Percentiles rank a stretch among this genome's conserved stretches.
These are phyloP conservation scores for Leptoclinus maculatus DNA, from an alignment of 2,797 vertebrate genomes.

Conservation along the genomic window DNA sequence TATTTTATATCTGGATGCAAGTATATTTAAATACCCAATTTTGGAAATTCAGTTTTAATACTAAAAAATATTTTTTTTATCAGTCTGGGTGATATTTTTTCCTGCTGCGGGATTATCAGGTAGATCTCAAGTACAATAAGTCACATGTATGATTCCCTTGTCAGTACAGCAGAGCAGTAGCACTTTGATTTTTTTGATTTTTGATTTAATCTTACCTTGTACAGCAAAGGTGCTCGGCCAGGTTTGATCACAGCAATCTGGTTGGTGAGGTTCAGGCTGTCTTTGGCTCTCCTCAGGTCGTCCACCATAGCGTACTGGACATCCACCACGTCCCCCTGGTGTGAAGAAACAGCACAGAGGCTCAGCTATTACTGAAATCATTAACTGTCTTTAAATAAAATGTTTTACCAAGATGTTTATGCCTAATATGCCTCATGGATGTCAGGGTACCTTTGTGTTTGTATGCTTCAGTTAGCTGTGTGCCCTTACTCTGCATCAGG, in stretches of 20 bases:
- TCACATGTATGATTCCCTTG: constrained; percentile 5
- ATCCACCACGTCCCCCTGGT: constrained; percentile 91
- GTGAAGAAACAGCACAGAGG: constrained; percentile 32
- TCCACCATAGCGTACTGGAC: constrained; percentile 88
- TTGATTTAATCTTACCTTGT: constrained; percentile 86
- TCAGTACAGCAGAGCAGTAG: not conserved
- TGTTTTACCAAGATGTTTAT: not conserved
- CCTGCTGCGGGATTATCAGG: constrained; percentile 23
- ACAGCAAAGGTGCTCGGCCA: constrained; percentile 89
- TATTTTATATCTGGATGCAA: not conserved
- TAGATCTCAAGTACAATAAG: constrained; percentile 21
- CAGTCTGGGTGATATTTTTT: not conserved
- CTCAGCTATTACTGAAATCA: not conserved
- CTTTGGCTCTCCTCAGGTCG: constrained; percentile 84
- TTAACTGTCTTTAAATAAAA: not conserved
- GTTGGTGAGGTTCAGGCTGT: constrained; percentile 83
- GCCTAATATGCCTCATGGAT: not conserved
- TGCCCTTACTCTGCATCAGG: not conserved
- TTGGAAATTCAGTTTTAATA: constrained; percentile 11
- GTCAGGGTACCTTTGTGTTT: not conserved
- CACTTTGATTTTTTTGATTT: not conserved
- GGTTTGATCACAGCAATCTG: constrained; percentile 94
- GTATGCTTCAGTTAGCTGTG: not conserved
- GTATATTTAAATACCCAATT: constrained; percentile 4
- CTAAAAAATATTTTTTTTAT: not conserved